Evolutionary conservation across 1,140 invertebrate genomes (phyloP).

Genomic region (Calliphora vicina): DNA sequence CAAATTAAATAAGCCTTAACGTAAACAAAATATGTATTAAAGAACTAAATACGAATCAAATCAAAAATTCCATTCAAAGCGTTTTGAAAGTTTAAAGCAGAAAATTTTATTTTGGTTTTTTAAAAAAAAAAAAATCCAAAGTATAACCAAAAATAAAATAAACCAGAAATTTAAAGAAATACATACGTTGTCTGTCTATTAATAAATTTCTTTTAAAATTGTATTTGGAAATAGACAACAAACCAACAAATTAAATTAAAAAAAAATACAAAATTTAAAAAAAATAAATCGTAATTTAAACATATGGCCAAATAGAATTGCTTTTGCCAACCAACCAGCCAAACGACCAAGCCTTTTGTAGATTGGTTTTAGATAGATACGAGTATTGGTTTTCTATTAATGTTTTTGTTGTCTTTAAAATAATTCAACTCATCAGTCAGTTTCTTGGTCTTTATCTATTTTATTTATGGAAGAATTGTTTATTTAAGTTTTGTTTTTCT

Average conservation of each 20-base stretch:
- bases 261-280: neutral
- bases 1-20: neutral
- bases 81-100: neutral
- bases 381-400: neutral
- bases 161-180: no score
- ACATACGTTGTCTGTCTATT: neutral
- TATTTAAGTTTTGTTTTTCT: neutral
- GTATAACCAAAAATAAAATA: no score
- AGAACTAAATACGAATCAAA: no score
- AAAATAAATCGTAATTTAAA: neutral
- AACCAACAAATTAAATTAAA: neutral
- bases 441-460: neutral
- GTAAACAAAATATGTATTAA: no score
- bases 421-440: neutral
- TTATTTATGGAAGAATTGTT: neutral
- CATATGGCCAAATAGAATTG: neutral
- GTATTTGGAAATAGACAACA: neutral
- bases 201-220: neutral
- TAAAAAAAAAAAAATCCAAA: no score
- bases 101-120: no score
- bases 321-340: neutral
- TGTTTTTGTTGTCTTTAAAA: neutral
- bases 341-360: neutral
- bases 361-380: neutral
- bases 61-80: no score